phyloP scores from a whole-genome alignment of 2,797 vertebrate genomes.

The Anisognathus igniventris region DNA sequence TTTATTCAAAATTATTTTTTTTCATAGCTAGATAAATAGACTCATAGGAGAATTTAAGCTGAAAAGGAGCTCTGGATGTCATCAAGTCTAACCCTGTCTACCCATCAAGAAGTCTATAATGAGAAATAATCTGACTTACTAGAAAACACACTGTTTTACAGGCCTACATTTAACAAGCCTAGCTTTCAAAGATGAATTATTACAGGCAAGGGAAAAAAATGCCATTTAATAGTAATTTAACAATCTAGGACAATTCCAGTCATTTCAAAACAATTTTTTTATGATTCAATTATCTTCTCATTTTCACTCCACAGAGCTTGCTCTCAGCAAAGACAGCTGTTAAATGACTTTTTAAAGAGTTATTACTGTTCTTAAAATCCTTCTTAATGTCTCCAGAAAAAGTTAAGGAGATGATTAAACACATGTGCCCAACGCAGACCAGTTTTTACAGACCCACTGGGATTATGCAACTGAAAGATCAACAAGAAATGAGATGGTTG shows the following conservation, averaged over 20 bases:
- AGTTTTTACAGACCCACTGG: not conserved
- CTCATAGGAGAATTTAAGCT: not conserved
- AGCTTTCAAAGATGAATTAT: slow-evolving; percentile 17
- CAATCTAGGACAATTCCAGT: slow-evolving; percentile 8
- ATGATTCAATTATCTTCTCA: slow-evolving; percentile 40
- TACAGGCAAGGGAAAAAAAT: not conserved
- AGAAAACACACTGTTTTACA: not conserved
- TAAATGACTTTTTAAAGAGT: slow-evolving; percentile 35
- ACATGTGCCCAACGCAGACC: not conserved
- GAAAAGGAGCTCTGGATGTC: not conserved
- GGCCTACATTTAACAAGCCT: not conserved
- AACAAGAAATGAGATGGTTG: not conserved
- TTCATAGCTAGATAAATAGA: not conserved
- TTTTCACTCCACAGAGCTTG: not conserved
- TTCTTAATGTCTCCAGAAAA: not conserved
- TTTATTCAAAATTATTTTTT: not conserved
- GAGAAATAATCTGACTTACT: not conserved
- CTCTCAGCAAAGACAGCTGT: slow-evolving; percentile 18
- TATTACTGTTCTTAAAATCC: slow-evolving; percentile 21
- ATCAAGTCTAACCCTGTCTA: not conserved
- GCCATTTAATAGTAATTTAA: slow-evolving; percentile 16
- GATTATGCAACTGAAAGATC: not conserved
- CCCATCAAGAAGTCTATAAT: not conserved
- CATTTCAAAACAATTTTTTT: slow-evolving; percentile 43
- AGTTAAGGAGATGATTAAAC: slow-evolving; percentile 29